Conservation (phyloP, 2,797 vertebrate species). For the Acipenser oxyrinchus region DNA sequence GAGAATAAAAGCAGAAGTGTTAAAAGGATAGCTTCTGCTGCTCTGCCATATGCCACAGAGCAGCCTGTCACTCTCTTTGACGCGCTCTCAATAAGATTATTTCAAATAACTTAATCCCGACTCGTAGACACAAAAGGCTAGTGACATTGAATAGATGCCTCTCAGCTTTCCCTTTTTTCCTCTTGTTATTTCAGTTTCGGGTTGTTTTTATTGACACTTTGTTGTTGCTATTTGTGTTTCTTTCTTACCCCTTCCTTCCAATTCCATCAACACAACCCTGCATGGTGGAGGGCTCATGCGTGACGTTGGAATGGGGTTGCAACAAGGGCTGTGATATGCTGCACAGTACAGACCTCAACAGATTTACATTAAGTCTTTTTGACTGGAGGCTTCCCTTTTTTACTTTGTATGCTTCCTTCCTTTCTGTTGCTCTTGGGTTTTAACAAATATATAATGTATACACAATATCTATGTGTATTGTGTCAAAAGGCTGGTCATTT, state of each 20-base stretch:
- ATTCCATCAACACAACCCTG: not conserved
- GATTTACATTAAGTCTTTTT: too few species aligned
- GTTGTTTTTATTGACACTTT: constrained; percentile 34
- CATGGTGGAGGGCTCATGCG: too few species aligned
- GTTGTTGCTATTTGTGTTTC: too few species aligned
- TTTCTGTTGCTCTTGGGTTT: too few species aligned
- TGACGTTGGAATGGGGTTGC: too few species aligned
- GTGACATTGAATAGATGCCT: constrained; percentile 81
- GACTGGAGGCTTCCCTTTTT: too few species aligned
- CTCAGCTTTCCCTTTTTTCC: constrained; percentile 66
- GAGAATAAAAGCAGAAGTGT: constrained; percentile 54
- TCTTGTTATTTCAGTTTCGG: constrained; percentile 28
- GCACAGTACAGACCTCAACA: too few species aligned
- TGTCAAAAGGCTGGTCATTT: too few species aligned
- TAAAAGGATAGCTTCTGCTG: constrained; percentile 67
- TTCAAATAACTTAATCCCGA: constrained; percentile 81
- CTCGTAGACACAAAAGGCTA: constrained; percentile 76
- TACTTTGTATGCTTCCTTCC: too few species aligned
- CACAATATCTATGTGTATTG: too few species aligned
- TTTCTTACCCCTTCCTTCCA: not conserved
- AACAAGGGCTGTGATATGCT: too few species aligned
- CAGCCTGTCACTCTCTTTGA: constrained; percentile 61
- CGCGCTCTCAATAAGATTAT: constrained; percentile 79
- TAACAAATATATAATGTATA: too few species aligned
- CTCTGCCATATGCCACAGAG: constrained; percentile 63